These are phyloP conservation scores for Sinelater perroti DNA, from an alignment of 2,888 invertebrate species.

Conservation along the genomic window DNA sequence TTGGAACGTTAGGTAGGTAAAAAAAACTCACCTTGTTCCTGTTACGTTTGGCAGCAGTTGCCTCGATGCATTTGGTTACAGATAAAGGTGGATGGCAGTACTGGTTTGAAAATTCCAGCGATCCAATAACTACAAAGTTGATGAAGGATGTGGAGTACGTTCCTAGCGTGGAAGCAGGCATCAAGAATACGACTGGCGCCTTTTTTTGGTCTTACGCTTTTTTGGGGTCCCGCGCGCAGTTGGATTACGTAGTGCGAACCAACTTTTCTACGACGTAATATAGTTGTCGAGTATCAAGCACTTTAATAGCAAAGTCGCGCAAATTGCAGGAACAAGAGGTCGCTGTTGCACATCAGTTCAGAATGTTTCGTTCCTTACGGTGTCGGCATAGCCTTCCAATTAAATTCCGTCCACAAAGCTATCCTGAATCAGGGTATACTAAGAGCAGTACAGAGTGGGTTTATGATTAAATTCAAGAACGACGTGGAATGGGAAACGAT, in stretches of 20 bases:
- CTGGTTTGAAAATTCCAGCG: conserved; percentile 77
- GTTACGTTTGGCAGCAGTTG: too few species aligned
- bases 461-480: conserved; percentile 70
- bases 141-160: conserved; percentile 75
- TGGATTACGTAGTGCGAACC: conserved; percentile 76
- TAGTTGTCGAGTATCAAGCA: not conserved
- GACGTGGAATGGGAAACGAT: conserved; percentile 80
- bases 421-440: conserved; percentile 70
- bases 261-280: conserved; percentile 68
- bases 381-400: conserved; percentile 71
- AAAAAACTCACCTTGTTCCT: too few species aligned
- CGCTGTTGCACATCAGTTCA: conserved; percentile 74
- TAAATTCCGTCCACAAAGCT: conserved; percentile 70
- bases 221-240: conserved; percentile 74
- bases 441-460: conserved; percentile 72
- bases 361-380: conserved; percentile 80
- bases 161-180: conserved; percentile 71
- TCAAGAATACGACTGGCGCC: conserved; percentile 77
- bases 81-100: conserved; percentile 80
- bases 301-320: not conserved
- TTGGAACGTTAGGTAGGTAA: conserved; percentile 73
- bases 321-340: conserved; percentile 64
- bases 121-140: conserved; percentile 68
- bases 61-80: too few species aligned
- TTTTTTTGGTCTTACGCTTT: conserved; percentile 84